Conservation (phyloP, 2,888 invertebrate species). For the Biston betularia region DNA sequence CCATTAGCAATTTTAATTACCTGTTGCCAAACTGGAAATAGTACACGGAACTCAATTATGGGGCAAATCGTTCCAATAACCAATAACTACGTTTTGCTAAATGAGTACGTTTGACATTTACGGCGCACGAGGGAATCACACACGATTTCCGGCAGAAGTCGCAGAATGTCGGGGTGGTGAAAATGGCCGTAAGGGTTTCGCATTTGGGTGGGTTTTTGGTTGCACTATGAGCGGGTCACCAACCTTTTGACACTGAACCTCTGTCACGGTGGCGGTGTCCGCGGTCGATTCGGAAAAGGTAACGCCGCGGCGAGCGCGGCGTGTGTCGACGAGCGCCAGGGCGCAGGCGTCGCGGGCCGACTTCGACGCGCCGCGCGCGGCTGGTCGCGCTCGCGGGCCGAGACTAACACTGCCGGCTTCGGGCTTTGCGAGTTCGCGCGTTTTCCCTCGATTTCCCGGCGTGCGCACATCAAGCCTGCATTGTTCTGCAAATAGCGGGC, state of each 20-base stretch:
- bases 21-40: constrained; percentile 21
- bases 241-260: constrained; percentile 85
- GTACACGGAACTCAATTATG: constrained; percentile 36
- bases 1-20: background rate
- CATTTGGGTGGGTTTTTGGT: constrained; percentile 65
- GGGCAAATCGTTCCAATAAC: constrained; percentile 37
- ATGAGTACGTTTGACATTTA: constrained; percentile 69
- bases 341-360: constrained; percentile 72
- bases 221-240: constrained; percentile 73
- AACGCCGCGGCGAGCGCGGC: constrained; percentile 82
- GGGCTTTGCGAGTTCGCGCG: constrained; percentile 60
- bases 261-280: constrained; percentile 78
- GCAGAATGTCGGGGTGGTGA: constrained; percentile 49
- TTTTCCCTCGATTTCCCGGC: constrained; percentile 83
- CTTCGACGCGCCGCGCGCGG: constrained; percentile 83
- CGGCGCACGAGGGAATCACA: constrained; percentile 67
- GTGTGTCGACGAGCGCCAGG: constrained; percentile 79
- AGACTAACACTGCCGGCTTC: constrained; percentile 71
- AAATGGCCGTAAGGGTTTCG: constrained; percentile 51
- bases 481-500: constrained; percentile 82
- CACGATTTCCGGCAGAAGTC: constrained; percentile 56
- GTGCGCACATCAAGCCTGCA: constrained; percentile 84
- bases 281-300: constrained; percentile 82
- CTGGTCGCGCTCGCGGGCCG: constrained; percentile 78
- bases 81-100: constrained; percentile 36